Conservation (phyloP, 2,797 vertebrate genomes). For the Ptychobarbus kaznakovi region DNA sequence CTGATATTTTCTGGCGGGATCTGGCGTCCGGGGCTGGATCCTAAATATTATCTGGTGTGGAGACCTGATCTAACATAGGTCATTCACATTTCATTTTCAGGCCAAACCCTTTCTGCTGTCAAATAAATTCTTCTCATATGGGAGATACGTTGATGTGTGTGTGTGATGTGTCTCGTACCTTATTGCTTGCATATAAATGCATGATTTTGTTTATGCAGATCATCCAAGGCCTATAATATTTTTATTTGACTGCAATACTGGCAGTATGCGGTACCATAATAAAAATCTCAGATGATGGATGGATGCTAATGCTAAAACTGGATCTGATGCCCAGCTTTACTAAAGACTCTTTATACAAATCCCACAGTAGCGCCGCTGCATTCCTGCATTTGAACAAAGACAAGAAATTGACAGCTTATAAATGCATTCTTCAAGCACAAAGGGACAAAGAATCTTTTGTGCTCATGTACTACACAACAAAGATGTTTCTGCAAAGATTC, state of each 20-base stretch:
- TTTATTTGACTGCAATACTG: not conserved
- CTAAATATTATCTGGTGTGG: no score
- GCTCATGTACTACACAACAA: slow-evolving; percentile 30
- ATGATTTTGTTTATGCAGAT: not conserved
- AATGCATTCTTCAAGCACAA: slow-evolving; percentile 45
- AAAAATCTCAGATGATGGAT: slow-evolving; percentile 14
- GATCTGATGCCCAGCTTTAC: not conserved
- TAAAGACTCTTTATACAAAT: slow-evolving; percentile 23
- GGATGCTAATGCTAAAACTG: not conserved
- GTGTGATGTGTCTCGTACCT: not conserved
- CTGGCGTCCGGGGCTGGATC: no score
- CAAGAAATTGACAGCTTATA: slow-evolving; percentile 41
- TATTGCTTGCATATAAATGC: not conserved
- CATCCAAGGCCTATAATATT: slow-evolving; percentile 10
- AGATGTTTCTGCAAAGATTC: slow-evolving; percentile 27
- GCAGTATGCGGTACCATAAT: not conserved
- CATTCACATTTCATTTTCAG: not conserved
- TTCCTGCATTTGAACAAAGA: slow-evolving; percentile 44
- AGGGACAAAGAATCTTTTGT: slow-evolving; percentile 57
- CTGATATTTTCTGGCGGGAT: no score
- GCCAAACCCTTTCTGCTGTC: not conserved
- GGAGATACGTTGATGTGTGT: not conserved
- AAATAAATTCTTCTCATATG: not conserved
- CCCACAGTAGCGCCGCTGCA: not conserved
- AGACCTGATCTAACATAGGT: no score